These are phyloP conservation scores for Bradypodion pumilum DNA, from an alignment of 2,797 vertebrate species.

Conservation along the genomic window DNA sequence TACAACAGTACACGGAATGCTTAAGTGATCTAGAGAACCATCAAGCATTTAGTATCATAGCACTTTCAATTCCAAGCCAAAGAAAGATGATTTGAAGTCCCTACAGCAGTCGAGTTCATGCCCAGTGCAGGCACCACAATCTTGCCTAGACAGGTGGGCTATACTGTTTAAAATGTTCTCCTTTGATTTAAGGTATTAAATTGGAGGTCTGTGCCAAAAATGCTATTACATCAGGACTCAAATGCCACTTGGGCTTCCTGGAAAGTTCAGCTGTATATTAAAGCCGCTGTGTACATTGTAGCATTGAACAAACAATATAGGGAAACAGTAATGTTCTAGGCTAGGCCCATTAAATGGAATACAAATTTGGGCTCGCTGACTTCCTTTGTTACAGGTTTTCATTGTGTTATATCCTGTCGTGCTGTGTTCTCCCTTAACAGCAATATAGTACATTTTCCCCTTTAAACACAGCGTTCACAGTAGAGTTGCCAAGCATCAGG, in stretches of 20 bases:
- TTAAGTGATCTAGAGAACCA: neutral
- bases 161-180: conserved; percentile 14
- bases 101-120: conserved; percentile 12
- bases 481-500: too few species aligned
- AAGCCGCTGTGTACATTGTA: neutral
- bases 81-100: conserved; percentile 1
- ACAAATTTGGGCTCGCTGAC: neutral
- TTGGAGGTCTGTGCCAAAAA: conserved; percentile 23
- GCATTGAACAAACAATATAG: neutral
- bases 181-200: conserved; percentile 21
- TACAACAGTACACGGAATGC: neutral
- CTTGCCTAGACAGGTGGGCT: neutral
- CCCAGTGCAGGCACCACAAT: neutral
- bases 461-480: neutral
- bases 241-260: neutral
- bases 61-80: neutral
- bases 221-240: neutral
- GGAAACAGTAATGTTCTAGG: neutral
- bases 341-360: conserved; percentile 1
- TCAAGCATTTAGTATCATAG: neutral
- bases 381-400: neutral
- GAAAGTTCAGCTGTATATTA: conserved; percentile 1
- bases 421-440: neutral
- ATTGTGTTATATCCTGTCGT: neutral
- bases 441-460: neutral